Base-by-base conservation (phyloP, 2,797 vertebrate genomes). In the Chanos chanos region DNA sequence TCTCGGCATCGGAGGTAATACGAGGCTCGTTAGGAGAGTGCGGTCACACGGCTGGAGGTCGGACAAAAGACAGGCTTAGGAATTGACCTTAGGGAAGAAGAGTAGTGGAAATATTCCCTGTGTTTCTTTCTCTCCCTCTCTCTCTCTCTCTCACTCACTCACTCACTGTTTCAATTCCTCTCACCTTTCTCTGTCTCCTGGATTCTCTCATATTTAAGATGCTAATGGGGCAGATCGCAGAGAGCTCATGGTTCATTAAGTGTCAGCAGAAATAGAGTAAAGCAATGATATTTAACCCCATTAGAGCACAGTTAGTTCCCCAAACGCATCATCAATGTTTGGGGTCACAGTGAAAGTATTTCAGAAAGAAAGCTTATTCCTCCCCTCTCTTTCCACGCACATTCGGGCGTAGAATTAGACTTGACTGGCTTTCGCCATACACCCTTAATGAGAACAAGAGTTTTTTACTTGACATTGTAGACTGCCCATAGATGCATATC, bases 1-100 rank as follows among this genome's bases (percentile, higher is more conserved):
- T 87, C 85, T 83, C 84, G 81, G 79, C 79, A 82, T 79, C 76
- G 69, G 75, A 65, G 77, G 81, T 88, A 87, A 87, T 76, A 75
- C 71, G 83, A 86, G 72, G 79, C 82, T 78, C 41, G 61, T 80
- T 83, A 73, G 59, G 74, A 74, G 48, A 21, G 22, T 15, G 30
- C 12, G 10, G 13, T n/a, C 64, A 68, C 55, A 8, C 64, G 44
- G 71, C 57, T 83, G 61, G 81, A 86, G 84, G 83, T 85, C 82
- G 82, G 75, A 77, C 78, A 81, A 85, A 86, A 85, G 81, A 80
- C 81, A 62, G 81, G 79, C 77, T 70, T 62, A 24, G 10, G 41
- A 48, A 53, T 65, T 73, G 78, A 81, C 81, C 74, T 76, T 70
- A 77, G 70, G 54, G 30, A 48, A 19, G 68, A 60, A 4, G 24